Conservation (phyloP, 2,797 vertebrate species). For the Mastacembelus armatus region DNA sequence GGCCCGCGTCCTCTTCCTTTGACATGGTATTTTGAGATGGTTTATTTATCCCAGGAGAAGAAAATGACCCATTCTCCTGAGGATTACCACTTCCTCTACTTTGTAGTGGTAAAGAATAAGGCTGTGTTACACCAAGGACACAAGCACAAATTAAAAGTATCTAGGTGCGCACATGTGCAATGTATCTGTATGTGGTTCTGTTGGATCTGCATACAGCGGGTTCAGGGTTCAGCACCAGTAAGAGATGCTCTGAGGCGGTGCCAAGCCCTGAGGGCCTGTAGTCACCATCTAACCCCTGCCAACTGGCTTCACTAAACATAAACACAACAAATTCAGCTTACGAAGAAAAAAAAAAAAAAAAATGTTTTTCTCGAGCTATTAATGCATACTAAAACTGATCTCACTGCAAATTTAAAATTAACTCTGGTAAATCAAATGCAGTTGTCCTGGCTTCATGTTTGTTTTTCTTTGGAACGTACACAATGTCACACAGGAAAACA, state of each 20-base stretch:
- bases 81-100: slow-evolving; percentile 73
- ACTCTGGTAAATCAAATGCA: slow-evolving; percentile 9
- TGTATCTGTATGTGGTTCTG: neutral
- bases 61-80: slow-evolving; percentile 72
- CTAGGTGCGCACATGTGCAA: slow-evolving; percentile 5
- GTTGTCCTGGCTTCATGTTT: neutral
- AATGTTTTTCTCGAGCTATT: slow-evolving; percentile 27
- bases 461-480: neutral
- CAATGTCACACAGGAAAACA: slow-evolving; percentile 19
- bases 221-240: slow-evolving; percentile 44
- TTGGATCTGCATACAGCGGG: slow-evolving; percentile 16
- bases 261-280: slow-evolving; percentile 53
- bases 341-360: slow-evolving; percentile 6
- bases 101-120: slow-evolving; percentile 66
- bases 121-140: slow-evolving; percentile 25
- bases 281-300: slow-evolving; percentile 34
- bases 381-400: slow-evolving; percentile 26
- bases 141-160: slow-evolving; percentile 9
- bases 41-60: slow-evolving; percentile 79
- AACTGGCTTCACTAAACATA: slow-evolving; percentile 47
- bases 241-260: slow-evolving; percentile 54
- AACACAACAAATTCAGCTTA: slow-evolving; percentile 45
- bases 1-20: slow-evolving; percentile 79
- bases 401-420: slow-evolving; percentile 22
- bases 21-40: slow-evolving; percentile 73